Evolutionary conservation across 2,113 vertebrate species (phyloP).

Genomic region (Acrocephalus kingi): DNA sequence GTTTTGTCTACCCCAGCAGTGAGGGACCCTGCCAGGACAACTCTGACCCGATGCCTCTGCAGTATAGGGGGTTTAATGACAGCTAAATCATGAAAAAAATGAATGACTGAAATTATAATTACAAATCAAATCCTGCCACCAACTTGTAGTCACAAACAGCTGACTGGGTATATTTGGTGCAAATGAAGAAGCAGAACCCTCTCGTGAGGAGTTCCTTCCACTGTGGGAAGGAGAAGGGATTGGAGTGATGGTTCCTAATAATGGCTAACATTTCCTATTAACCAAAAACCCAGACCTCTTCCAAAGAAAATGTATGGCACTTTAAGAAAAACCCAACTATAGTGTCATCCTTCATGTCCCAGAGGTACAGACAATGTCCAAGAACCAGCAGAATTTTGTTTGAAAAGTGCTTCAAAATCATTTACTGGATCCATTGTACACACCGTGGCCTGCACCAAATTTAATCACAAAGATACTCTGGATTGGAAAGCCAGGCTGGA

Average conservation of each 20-base stretch:
- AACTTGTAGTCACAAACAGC: background rate
- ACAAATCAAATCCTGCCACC: background rate
- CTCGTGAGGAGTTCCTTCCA: background rate
- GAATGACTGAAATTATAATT: background rate
- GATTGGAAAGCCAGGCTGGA: slow-evolving; percentile 46
- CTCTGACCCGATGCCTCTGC: accelerated
- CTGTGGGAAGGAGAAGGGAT: background rate
- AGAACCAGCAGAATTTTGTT: background rate
- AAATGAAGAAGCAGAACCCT: background rate
- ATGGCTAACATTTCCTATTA: background rate
- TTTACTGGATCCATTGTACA: slow-evolving; percentile 18
- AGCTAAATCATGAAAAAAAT: background rate
- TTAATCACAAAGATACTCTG: slow-evolving; percentile 48
- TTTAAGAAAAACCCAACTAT: background rate
- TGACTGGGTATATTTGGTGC: background rate
- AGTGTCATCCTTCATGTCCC: background rate
- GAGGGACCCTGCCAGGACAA: background rate
- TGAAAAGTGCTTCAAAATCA: background rate
- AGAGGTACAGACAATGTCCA: background rate
- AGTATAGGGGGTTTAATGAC: background rate
- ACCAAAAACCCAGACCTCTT: background rate
- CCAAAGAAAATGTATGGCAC: background rate
- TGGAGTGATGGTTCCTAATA: background rate
- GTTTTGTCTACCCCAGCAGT: background rate
- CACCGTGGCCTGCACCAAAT: slow-evolving; percentile 24